Evolutionary conservation across 2,797 vertebrate species (phyloP), one percentile per base, ranked within the genome.

Genomic region (Pitangus sulphuratus): DNA sequence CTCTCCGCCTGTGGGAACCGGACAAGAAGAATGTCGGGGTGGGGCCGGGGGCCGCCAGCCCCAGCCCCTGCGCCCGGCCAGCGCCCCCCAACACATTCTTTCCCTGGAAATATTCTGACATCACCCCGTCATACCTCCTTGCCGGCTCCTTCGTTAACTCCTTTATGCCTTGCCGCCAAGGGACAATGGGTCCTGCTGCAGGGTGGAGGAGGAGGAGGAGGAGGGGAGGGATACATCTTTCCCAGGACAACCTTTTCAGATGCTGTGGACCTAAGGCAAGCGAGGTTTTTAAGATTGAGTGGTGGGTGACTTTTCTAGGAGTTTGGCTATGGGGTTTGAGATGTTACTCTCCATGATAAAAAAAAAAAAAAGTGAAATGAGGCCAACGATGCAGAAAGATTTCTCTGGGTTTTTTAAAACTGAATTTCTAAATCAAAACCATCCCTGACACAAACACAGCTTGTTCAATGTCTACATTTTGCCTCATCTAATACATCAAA

Each of bases 1-100:
- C 97, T 96, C 95, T 91, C 85, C 70, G 97, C 97, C 97, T 97
- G 98, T 98, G 98, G 98, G 98, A 98, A 98, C 97, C 76, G 92
- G 97, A 96, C 97, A 96, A 97, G 97, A 97, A 98, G 98, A 98
- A 98, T 97, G 97, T 81, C 92, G 94, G 97, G 97, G 97, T 87
- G 97, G 98, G 97, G 97, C 85, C 30, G 93, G 94, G 93, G 82
- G 94, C 94, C 94, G 78, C 90, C 97, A 96, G 94, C 95, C 95
- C 92, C 97, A 92, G 95, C 74, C 86, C 97, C 96, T 60, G 87
- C 77, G 47, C 96, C 97, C 82, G 96, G 95, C 96, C 97, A 94
- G 61, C 78, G n/a, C 94, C 92, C 95, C 85, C 84, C 95, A 58
- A 28, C 90, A 94, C 97, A 97, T 97, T 98, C 97, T 98, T 97